A percentile compares a stretch with the other conserved stretches of the same genome.
Conservation (phyloP, 2,888 invertebrate species). For the Ferdinandea cuprea region DNA sequence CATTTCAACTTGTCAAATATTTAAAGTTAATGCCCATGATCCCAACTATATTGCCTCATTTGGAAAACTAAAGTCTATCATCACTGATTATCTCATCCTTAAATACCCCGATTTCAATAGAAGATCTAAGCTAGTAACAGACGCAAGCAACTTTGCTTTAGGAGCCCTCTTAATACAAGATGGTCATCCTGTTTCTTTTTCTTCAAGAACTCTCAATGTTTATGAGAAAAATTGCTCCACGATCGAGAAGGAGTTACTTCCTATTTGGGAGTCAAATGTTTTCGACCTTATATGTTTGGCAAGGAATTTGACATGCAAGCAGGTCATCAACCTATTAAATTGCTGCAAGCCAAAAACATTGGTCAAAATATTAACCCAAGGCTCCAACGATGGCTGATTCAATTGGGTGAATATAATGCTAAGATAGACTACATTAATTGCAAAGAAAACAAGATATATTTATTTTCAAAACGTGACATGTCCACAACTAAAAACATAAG, state of each 20-base stretch:
- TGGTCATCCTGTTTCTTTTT: background rate
- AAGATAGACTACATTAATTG: background rate
- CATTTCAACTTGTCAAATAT: background rate
- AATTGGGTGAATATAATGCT: background rate
- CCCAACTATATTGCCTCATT: slow-evolving; percentile 1
- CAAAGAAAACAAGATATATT: background rate
- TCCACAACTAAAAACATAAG: no score
- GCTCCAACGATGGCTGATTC: background rate
- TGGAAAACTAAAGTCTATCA: slow-evolving; percentile 2
- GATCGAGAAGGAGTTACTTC: no score
- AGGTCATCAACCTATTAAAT: no score
- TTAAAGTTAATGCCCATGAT: background rate
- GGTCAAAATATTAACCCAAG: background rate
- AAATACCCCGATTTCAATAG: slow-evolving; percentile 4
- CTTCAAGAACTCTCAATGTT: no score
- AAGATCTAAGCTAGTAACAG: slow-evolving; percentile 2
- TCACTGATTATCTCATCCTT: slow-evolving; percentile 1
- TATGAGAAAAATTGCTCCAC: no score
- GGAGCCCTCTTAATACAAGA: background rate
- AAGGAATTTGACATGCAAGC: no score
- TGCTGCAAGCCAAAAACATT: background rate
- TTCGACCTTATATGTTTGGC: no score
- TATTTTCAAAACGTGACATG: no score
- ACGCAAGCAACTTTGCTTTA: background rate
- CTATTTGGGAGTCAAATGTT: no score